Conservation (phyloP, 2,113 vertebrate genomes). For the Mustela lutreola region DNA sequence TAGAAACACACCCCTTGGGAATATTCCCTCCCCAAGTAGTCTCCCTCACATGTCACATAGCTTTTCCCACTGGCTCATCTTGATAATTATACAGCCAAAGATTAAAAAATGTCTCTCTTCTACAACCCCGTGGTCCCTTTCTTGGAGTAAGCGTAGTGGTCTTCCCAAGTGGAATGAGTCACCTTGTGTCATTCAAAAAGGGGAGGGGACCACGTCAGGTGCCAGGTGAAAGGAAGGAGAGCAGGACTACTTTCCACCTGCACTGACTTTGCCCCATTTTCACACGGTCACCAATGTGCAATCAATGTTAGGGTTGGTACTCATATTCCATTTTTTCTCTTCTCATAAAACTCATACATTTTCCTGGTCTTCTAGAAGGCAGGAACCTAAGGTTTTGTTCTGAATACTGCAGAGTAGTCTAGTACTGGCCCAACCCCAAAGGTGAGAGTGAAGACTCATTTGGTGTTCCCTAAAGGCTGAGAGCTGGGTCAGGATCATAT, state of each 20-base stretch:
- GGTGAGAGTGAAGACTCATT: background rate
- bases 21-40: background rate
- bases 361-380: slow-evolving; percentile 16
- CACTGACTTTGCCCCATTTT: background rate
- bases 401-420: background rate
- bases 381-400: background rate
- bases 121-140: background rate
- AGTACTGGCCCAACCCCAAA: background rate
- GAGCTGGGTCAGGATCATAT: background rate
- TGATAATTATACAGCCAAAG: background rate
- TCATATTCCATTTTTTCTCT: background rate
- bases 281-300: background rate
- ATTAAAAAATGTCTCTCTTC: slow-evolving; percentile 14
- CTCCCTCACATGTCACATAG: background rate
- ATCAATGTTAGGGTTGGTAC: background rate
- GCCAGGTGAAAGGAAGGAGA: background rate
- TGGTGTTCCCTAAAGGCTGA: background rate
- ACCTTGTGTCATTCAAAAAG: slow-evolving; percentile 34
- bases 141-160: background rate
- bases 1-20: background rate
- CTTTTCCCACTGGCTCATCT: background rate
- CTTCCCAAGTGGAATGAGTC: background rate
- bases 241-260: background rate
- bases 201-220: background rate
- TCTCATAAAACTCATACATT: background rate